Evolutionary conservation across 2,113 vertebrate species (phyloP).

Genomic region (Corythornis cristatus): DNA sequence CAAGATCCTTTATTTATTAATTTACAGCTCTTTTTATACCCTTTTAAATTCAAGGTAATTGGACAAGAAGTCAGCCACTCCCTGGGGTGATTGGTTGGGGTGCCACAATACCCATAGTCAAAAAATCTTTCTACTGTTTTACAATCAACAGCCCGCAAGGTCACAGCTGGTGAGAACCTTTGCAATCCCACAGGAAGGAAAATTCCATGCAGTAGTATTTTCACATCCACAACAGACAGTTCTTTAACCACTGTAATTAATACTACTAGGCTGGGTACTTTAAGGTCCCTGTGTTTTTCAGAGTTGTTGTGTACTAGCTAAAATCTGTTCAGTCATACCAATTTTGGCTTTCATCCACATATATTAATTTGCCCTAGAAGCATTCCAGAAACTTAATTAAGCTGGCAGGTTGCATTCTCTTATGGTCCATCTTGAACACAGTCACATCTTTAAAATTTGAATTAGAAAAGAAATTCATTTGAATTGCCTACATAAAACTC

Average conservation of each 20-base stretch:
- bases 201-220: too few species aligned
- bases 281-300: conserved; percentile 14
- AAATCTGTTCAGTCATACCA: conserved; percentile 49
- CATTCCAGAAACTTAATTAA: conserved; percentile 71
- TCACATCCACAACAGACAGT: not conserved
- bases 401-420: conserved; percentile 49
- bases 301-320: conserved; percentile 21
- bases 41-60: too few species aligned
- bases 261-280: conserved; percentile 20
- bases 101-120: too few species aligned
- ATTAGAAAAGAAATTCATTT: conserved; percentile 24
- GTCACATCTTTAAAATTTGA: conserved; percentile 55
- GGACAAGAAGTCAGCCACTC: too few species aligned
- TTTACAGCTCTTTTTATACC: too few species aligned
- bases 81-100: too few species aligned
- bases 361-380: conserved; percentile 64
- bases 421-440: conserved; percentile 40
- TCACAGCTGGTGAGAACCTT: too few species aligned
- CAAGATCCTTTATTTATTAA: too few species aligned
- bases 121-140: too few species aligned
- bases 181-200: too few species aligned
- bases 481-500: not conserved
- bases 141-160: too few species aligned
- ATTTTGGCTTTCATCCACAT: conserved; percentile 53
- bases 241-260: conserved; percentile 43